These are phyloP conservation scores for Drosophila sp. DNA, from an alignment of 1,140 invertebrate species.

Conservation along the genomic window DNA sequence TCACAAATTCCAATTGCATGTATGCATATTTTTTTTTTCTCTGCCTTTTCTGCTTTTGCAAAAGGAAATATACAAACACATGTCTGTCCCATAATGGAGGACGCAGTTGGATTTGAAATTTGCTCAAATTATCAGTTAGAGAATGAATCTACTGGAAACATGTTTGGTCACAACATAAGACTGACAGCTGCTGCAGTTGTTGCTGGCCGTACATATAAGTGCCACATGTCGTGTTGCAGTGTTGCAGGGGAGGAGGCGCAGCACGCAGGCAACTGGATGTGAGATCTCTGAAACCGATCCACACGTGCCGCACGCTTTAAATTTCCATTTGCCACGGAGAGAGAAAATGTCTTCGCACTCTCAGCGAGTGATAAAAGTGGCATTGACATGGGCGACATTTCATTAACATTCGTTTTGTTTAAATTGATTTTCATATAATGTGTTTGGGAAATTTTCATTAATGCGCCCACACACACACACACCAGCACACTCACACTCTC, in stretches of 20 bases:
- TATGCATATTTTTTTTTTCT: constrained; percentile 16
- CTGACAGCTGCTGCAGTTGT: constrained; percentile 59
- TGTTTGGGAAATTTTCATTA: constrained; percentile 52
- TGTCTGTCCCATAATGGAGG: constrained; percentile 27
- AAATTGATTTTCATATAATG: constrained; percentile 68
- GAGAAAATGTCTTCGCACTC: constrained; percentile 48
- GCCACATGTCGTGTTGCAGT: constrained; percentile 53
- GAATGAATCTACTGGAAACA: constrained; percentile 43
- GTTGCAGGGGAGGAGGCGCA: constrained; percentile 23
- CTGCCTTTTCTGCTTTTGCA: constrained; percentile 7
- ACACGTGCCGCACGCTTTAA: constrained; percentile 52
- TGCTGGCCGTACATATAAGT: constrained; percentile 61
- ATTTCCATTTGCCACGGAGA: constrained; percentile 55
- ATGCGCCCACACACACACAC: constrained; percentile 47
- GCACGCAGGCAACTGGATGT: constrained; percentile 52
- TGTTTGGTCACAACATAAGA: constrained; percentile 66
- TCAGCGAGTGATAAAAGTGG: constrained; percentile 52
- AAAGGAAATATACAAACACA: constrained; percentile 6
- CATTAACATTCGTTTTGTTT: constrained; percentile 42
- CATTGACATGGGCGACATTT: constrained; percentile 41
- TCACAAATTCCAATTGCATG: constrained; percentile 31
- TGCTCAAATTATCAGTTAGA: constrained; percentile 54
- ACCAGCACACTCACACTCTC: too few relatives aligned
- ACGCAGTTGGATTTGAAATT: constrained; percentile 50
- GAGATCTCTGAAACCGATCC: constrained; percentile 47